Conservation (phyloP, 2,797 vertebrate species). For the Ispidina picta region DNA sequence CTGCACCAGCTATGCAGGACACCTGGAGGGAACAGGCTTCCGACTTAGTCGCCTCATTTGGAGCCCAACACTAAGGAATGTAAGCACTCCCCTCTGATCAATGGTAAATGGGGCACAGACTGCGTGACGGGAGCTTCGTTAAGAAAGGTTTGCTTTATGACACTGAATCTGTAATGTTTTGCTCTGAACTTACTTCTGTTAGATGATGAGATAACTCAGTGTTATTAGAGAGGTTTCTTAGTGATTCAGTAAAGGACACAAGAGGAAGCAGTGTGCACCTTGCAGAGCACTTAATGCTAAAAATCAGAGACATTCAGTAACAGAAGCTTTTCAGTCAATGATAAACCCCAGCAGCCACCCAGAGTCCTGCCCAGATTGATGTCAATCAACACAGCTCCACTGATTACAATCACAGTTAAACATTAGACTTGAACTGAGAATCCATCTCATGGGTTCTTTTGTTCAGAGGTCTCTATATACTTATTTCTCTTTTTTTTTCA, state of each 20-base stretch:
- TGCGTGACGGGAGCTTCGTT: not conserved
- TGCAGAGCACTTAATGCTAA: not conserved
- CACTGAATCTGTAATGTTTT: not conserved
- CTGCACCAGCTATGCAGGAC: not conserved
- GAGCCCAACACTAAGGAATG: not conserved
- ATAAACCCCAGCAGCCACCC: not conserved
- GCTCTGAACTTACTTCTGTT: not conserved
- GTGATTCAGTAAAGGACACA: slow-evolving; percentile 1
- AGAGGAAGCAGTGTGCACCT: not conserved
- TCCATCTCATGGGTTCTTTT: not conserved
- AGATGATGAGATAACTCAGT: not conserved
- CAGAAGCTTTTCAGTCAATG: not conserved
- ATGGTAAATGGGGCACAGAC: not conserved
- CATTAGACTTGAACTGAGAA: slow-evolving; percentile 1
- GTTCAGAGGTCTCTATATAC: slow-evolving; percentile 25
- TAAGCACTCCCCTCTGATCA: not conserved
- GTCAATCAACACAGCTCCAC: slow-evolving; percentile 16
- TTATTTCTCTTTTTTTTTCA: slow-evolving; percentile 39
- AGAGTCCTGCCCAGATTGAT: not conserved
- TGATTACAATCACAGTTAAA: not conserved
- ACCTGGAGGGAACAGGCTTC: not conserved
- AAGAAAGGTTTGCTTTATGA: not conserved
- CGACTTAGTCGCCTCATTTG: not conserved
- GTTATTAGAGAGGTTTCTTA: not conserved
- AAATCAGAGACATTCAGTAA: not conserved